Evolutionary conservation across 2,797 vertebrate species (phyloP).

Genomic region (Nannoperca obscura): DNA sequence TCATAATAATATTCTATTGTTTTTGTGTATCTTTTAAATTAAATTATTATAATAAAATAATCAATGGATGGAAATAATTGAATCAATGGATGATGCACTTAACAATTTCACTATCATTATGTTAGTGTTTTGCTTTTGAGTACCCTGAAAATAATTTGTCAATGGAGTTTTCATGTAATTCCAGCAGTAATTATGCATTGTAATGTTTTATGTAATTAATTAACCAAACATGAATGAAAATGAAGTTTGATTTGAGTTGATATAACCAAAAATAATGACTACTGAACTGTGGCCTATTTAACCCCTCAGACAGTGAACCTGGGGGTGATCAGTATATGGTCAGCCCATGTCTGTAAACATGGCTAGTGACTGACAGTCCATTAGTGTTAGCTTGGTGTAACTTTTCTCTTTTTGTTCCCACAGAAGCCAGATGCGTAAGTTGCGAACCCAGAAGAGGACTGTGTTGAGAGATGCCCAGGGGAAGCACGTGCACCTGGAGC

Average conservation of each 20-base stretch:
- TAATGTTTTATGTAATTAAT: neutral
- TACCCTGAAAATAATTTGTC: neutral
- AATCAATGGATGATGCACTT: neutral
- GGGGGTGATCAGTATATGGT: neutral
- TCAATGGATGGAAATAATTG: too few relatives aligned
- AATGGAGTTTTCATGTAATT: neutral
- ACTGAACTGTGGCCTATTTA: neutral
- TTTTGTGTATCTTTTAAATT: neutral
- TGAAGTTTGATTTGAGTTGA: neutral
- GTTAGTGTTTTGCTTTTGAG: neutral
- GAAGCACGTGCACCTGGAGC: constrained; percentile 90
- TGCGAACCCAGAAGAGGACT: constrained; percentile 92
- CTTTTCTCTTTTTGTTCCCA: neutral
- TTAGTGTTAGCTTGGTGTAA: neutral
- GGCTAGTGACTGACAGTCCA: neutral
- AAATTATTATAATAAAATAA: too few relatives aligned
- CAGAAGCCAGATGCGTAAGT: constrained; percentile 94
- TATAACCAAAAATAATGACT: neutral
- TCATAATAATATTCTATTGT: neutral
- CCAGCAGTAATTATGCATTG: neutral
- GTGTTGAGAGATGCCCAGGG: constrained; percentile 92
- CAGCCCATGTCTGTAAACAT: neutral
- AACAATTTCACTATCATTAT: neutral
- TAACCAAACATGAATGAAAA: neutral
- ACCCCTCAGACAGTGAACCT: neutral